phyloP scores from a whole-genome alignment of 2,113 vertebrate species.

The Psittacula cyanocephala region DNA sequence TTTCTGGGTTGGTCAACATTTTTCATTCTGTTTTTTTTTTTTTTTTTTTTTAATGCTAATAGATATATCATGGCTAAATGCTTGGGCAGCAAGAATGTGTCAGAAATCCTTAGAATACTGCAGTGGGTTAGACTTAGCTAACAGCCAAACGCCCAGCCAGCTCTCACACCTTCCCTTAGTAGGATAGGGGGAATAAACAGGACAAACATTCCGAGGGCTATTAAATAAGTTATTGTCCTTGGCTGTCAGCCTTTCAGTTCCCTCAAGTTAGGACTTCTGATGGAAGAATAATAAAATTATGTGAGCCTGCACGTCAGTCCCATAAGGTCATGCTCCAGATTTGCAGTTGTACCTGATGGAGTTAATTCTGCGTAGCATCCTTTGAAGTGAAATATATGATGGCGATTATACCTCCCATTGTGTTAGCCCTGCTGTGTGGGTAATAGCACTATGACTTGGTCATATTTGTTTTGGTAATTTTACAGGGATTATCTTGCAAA shows the following conservation, averaged over 20 bases:
- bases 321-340: background rate
- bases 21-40: background rate
- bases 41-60: background rate
- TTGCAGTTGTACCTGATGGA: background rate
- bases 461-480: background rate
- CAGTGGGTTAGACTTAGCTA: background rate
- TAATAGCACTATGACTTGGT: background rate
- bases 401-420: background rate
- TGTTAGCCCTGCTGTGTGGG: background rate
- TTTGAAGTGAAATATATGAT: background rate
- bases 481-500: background rate
- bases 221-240: background rate
- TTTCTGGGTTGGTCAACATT: background rate
- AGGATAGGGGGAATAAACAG: background rate
- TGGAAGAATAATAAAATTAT: background rate
- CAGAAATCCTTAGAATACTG: background rate
- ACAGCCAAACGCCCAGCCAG: background rate
- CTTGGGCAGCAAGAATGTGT: background rate
- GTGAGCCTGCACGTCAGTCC: background rate
- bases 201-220: background rate
- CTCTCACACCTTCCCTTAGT: background rate
- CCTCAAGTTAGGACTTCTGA: background rate
- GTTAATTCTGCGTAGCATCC: background rate
- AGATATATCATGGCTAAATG: background rate
- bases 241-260: background rate